phyloP scores from a whole-genome alignment of 2,888 invertebrate genomes.

The Apocheima hispidaria region DNA sequence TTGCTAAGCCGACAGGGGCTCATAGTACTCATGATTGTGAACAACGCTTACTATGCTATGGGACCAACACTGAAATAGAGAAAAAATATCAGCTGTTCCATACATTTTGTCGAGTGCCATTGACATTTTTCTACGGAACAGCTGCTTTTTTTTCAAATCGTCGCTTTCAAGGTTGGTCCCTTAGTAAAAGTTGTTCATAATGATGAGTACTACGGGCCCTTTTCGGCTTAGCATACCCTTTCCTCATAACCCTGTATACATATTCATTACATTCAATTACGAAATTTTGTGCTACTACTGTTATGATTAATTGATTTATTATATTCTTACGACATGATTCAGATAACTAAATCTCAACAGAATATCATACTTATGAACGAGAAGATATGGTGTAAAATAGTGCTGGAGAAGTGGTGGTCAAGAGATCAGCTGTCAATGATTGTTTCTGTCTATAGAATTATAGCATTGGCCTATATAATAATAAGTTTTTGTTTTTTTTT shows the following conservation, averaged over 20 bases:
- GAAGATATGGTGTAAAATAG: background rate
- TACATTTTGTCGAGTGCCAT: no score
- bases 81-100: no score
- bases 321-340: constrained; percentile 37
- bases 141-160: no score
- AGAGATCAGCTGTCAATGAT: constrained; percentile 12
- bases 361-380: background rate
- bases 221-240: background rate
- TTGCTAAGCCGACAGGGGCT: no score
- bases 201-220: no score
- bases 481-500: no score
- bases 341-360: constrained; percentile 3
- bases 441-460: background rate
- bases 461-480: constrained; percentile 20
- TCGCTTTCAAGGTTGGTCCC: no score
- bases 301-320: constrained; percentile 57
- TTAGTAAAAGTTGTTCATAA: no score
- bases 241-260: background rate
- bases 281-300: constrained; percentile 46
- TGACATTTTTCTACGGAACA: no score
- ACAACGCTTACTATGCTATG: no score
- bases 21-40: no score
- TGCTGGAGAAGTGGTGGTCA: background rate
- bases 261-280: constrained; percentile 48
- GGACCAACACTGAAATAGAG: no score